Conservation (phyloP, 2,113 vertebrate genomes). For the Salvelinus alpinus region DNA sequence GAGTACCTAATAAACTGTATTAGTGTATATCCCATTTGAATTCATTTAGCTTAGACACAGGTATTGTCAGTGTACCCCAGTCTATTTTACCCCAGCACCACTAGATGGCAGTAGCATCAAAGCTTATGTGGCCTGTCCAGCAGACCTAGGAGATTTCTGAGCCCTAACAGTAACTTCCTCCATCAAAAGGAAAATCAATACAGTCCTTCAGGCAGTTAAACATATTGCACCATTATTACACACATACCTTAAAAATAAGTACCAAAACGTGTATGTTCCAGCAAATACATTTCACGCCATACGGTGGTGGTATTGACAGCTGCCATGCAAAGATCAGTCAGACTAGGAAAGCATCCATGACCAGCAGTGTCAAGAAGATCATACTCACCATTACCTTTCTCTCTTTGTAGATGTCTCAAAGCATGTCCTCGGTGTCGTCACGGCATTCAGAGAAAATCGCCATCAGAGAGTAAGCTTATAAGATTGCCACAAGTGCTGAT, state of each 20-base stretch:
- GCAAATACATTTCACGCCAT: background rate
- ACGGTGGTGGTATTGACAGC: background rate
- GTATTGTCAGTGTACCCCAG: too few relatives aligned
- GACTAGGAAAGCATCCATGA: background rate
- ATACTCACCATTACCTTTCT: conserved; percentile 23
- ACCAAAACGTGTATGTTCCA: background rate
- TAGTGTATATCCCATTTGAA: too few relatives aligned
- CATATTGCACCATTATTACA: background rate
- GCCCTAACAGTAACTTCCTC: background rate
- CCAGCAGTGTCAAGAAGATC: background rate
- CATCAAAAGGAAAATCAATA: background rate
- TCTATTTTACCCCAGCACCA: conserved; percentile 47
- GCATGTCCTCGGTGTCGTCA: conserved; percentile 97
- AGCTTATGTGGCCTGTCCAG: background rate
- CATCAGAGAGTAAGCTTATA: conserved; percentile 94
- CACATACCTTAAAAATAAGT: background rate
- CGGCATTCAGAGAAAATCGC: conserved; percentile 98
- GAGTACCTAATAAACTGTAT: too few relatives aligned
- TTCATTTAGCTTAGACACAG: too few relatives aligned
- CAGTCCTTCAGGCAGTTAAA: background rate
- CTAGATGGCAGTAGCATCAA: conserved; percentile 72
- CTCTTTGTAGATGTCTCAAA: conserved; percentile 93
- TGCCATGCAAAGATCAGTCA: background rate
- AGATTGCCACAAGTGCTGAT: background rate
- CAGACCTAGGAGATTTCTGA: background rate